These are phyloP conservation scores for Meandrina meandrites DNA, from an alignment of 92 coral and sea anemone species.

Conservation along the genomic window DNA sequence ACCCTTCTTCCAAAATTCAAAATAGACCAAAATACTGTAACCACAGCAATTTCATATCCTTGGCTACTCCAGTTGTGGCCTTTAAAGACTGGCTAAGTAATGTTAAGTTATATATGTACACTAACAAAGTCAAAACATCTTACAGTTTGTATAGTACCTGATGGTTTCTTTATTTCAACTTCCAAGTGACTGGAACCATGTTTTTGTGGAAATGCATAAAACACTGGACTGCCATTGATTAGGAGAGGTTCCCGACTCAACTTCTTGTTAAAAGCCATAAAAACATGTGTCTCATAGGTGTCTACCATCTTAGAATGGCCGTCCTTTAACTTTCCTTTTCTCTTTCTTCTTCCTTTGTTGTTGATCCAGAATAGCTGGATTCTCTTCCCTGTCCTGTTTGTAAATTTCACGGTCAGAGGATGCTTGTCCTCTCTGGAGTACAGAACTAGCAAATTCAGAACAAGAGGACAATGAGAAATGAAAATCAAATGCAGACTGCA, in stretches of 20 bases:
- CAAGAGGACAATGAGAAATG: neutral
- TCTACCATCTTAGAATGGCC: constrained; percentile 74
- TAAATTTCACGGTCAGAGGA: constrained; percentile 80
- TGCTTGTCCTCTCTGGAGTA: constrained; percentile 76
- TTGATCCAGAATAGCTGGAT: constrained; percentile 75
- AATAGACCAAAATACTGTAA: too few relatives aligned
- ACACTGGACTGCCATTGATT: constrained; percentile 76
- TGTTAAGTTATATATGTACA: too few relatives aligned
- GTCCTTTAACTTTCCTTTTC: constrained; percentile 68
- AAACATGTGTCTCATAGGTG: constrained; percentile 80
- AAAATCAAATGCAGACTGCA: neutral
- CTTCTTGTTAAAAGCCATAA: constrained; percentile 77
- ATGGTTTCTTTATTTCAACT: constrained; percentile 74
- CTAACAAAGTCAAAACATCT: too few relatives aligned
- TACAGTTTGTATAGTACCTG: constrained; percentile 54
- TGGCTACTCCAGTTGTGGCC: too few relatives aligned
- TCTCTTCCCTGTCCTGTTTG: constrained; percentile 83
- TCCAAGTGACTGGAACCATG: constrained; percentile 61
- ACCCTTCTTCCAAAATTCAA: too few relatives aligned
- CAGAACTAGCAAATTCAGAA: constrained; percentile 54
- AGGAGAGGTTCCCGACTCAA: constrained; percentile 58
- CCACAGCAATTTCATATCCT: too few relatives aligned
- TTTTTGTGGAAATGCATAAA: constrained; percentile 69
- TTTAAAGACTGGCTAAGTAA: too few relatives aligned
- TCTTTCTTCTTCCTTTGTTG: constrained; percentile 77